Conservation (phyloP, 2,888 invertebrate species). For the Drosophila histrio region DNA sequence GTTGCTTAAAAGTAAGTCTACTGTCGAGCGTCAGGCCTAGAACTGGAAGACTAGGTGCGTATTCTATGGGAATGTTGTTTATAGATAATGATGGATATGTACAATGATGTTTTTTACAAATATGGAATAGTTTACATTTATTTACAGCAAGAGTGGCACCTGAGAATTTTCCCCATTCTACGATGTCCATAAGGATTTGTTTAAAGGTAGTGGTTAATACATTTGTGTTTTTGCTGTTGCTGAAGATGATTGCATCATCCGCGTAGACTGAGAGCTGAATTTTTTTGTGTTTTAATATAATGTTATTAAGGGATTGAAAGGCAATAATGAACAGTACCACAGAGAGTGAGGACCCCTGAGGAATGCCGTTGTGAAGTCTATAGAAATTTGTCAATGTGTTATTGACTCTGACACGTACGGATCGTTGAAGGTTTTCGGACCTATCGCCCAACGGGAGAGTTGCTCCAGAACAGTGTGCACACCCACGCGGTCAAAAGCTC, state of each 20-base stretch:
- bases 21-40: conserved; percentile 15
- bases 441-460: too few species aligned
- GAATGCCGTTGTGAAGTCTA: conserved; percentile 24
- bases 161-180: conserved; percentile 8
- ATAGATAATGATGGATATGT: conserved; percentile 6
- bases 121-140: conserved; percentile 29
- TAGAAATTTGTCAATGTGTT: too few species aligned
- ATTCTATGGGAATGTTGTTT: conserved; percentile 8
- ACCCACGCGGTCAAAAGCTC: too few species aligned
- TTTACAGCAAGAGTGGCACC: conserved; percentile 19
- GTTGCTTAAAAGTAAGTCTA: too few species aligned
- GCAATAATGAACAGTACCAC: conserved; percentile 32
- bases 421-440: too few species aligned
- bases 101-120: conserved; percentile 24
- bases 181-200: conserved; percentile 6
- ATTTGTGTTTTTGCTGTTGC: conserved; percentile 16
- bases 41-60: conserved; percentile 7
- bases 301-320: conserved; percentile 23
- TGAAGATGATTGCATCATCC: conserved; percentile 16
- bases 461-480: too few species aligned
- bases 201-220: conserved; percentile 4
- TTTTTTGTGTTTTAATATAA: conserved; percentile 20
- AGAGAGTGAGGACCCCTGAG: conserved; percentile 25
- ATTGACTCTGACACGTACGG: too few species aligned
- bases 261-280: conserved; percentile 9